Evolutionary conservation across 2,113 vertebrate genomes (phyloP).

Genomic region (Oostethus manadensis): DNA sequence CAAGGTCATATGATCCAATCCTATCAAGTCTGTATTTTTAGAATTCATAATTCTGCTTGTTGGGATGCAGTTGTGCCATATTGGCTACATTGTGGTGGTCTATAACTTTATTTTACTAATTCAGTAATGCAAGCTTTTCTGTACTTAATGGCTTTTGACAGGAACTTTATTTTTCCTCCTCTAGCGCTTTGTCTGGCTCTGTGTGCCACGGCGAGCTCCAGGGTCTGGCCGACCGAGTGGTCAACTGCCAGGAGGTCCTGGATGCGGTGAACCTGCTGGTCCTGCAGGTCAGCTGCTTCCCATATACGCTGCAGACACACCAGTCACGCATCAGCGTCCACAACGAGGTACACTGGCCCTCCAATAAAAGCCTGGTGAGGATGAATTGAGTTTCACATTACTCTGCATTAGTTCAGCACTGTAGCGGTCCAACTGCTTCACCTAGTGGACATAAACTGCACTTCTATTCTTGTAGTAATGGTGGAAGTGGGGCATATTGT

Average conservation of each 20-base stretch:
- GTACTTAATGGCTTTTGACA: neutral
- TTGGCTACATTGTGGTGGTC: too few relatives aligned
- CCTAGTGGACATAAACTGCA: slow-evolving; percentile 30
- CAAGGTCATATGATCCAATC: too few relatives aligned
- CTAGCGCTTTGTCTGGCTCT: slow-evolving; percentile 81
- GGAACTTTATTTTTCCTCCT: neutral
- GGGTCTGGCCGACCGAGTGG: slow-evolving; percentile 90
- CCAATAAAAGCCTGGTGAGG: slow-evolving; percentile 78
- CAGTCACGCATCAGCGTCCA: slow-evolving; percentile 88
- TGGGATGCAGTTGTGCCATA: too few relatives aligned
- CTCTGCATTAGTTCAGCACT: too few relatives aligned
- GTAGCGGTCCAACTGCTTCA: slow-evolving; percentile 12
- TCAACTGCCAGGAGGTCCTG: slow-evolving; percentile 93
- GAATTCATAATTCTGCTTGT: too few relatives aligned
- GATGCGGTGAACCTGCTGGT: slow-evolving; percentile 93
- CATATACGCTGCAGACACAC: slow-evolving; percentile 88
- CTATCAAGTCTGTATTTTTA: too few relatives aligned
- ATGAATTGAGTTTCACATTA: neutral
- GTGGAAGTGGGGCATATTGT: too few relatives aligned
- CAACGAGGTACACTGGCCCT: slow-evolving; percentile 95
- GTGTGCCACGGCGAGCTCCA: slow-evolving; percentile 89
- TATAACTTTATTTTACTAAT: too few relatives aligned
- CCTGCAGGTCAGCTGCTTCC: slow-evolving; percentile 96
- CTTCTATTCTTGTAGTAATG: neutral
- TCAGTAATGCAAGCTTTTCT: too few relatives aligned